phyloP scores from a whole-genome alignment of 1,140 invertebrate genomes.

The Mya arenaria region DNA sequence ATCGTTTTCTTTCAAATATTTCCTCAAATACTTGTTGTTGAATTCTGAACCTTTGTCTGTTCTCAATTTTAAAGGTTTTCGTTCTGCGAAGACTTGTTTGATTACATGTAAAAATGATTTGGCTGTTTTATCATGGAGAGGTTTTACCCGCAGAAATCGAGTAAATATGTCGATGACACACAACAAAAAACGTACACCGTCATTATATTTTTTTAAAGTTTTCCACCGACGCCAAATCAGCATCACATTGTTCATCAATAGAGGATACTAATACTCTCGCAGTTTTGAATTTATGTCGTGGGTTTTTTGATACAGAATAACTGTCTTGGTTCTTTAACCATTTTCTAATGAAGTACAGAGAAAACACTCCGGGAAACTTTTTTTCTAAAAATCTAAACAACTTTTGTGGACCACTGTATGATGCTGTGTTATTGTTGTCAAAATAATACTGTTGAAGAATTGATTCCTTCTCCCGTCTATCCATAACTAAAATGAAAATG shows the following conservation, averaged over 20 bases:
- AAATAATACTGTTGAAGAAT: constrained; percentile 1
- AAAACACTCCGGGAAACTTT: constrained; percentile 5
- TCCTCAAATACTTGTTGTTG: neutral
- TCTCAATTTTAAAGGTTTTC: neutral
- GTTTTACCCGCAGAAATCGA: constrained; percentile 44
- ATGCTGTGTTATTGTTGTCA: neutral
- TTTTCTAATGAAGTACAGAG: neutral
- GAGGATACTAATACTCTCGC: constrained; percentile 19
- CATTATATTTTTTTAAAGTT: constrained; percentile 36
- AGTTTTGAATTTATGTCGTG: constrained; percentile 17
- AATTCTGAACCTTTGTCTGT: constrained; percentile 23
- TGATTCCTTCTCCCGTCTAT: constrained; percentile 9
- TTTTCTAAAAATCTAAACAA: neutral
- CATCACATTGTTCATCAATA: constrained; percentile 40
- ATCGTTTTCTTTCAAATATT: neutral
- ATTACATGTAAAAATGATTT: constrained; percentile 43
- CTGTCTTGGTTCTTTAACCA: constrained; percentile 48
- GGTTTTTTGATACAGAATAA: constrained; percentile 17
- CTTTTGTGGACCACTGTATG: neutral
- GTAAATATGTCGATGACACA: constrained; percentile 47
- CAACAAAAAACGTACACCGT: constrained; percentile 37
- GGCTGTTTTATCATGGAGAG: constrained; percentile 53
- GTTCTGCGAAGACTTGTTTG: neutral
- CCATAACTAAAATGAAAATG: too few species aligned
- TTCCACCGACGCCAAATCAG: constrained; percentile 44